Evolutionary conservation across 2,888 invertebrate genomes (phyloP).

Genomic region (Heliconius sara): DNA sequence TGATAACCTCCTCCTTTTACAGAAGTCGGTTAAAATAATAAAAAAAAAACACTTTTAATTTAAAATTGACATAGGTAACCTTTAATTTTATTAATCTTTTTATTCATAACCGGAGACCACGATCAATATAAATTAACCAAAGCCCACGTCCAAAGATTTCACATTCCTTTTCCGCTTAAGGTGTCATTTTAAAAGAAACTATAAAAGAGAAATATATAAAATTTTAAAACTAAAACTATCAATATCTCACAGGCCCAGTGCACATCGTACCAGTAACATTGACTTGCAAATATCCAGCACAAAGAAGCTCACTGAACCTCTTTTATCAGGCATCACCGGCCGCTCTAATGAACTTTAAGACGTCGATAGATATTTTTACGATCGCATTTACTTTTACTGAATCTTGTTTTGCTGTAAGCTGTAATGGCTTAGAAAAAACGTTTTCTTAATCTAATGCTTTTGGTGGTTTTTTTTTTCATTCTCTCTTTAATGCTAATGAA

Average conservation of each 20-base stretch:
- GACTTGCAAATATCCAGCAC: conserved; percentile 46
- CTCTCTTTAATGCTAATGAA: background rate
- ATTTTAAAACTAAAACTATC: conserved; percentile 34
- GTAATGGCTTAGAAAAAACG: conserved; percentile 22
- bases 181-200: background rate
- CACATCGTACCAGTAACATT: conserved; percentile 35
- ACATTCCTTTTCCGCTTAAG: background rate
- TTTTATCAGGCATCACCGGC: conserved; percentile 51
- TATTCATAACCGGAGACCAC: background rate
- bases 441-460: conserved; percentile 27
- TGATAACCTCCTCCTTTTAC: no score
- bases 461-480: background rate
- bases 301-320: conserved; percentile 47
- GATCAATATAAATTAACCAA: background rate
- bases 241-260: conserved; percentile 37
- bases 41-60: no score
- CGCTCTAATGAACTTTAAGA: conserved; percentile 64
- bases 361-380: conserved; percentile 64
- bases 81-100: background rate
- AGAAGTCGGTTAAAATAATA: no score
- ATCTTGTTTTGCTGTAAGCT: conserved; percentile 48
- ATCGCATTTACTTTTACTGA: conserved; percentile 51
- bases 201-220: background rate
- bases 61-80: no score
- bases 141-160: background rate